Evolutionary conservation across 1,140 invertebrate species (phyloP), one percentile per base, ranked within the genome.

Genomic region (Chlorops oryzae): DNA sequence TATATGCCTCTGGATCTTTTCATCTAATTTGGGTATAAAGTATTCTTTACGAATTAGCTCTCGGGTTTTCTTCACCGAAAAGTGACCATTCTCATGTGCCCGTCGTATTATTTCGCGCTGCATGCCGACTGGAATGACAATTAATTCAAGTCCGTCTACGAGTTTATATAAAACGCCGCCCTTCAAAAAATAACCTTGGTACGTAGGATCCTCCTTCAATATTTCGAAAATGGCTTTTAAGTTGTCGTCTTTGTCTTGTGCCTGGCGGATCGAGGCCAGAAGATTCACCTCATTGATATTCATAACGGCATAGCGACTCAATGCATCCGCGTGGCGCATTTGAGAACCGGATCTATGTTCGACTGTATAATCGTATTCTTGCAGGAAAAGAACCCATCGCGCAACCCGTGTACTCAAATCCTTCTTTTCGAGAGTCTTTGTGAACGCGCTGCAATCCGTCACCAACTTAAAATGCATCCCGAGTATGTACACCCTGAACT

Each of bases 81-180:
- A 70, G 61, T 74, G 69, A 22, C 68, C 67, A 27, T 57, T 57
- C 35, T 63, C 60, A 43, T 74, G 72, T n/a, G 51, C 55, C 40
- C 35, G 59, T 27, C 40, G 50, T 27, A 69, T 62, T 13, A 71
- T 61, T 41, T 71, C 59, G 22, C 46, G 47, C 42, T 62, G 52
- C 54, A 65, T 58, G 4, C 51, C 50, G 20, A 57, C 62, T 2
- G 65, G 61, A 44, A 71, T 54, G 23, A 69, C 59, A n/a, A 70
- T 35, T 5, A 55, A 43, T 47, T 50, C 52, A 17, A 54, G 45
- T 2, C 49, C 54, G 38, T 63, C 42, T 9, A 43, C 17, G 6
- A 40, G 51, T 47, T 63, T 66, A 13, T 48, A 62, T 10, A 72
- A 35, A 32, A 70, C 47, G 23, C 37, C 57, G 35, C 53, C 55